Percentiles rank a stretch among this genome's conserved stretches.
Conservation (phyloP, 2,113 vertebrate species). For the Cyprinodon tularosa region DNA sequence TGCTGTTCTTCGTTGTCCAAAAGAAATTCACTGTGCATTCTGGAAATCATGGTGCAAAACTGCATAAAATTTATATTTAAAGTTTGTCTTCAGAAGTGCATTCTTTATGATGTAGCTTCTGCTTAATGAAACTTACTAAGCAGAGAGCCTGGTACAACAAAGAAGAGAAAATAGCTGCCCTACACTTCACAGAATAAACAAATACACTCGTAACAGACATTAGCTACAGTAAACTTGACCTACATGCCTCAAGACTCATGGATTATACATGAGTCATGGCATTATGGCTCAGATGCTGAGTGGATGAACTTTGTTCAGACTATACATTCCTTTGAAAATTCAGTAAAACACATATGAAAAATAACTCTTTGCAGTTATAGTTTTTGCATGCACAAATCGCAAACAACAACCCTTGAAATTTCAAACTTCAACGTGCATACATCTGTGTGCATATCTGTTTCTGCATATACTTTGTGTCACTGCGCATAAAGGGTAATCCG, state of each 20-base stretch:
- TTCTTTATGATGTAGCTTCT: background rate
- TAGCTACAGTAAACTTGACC: constrained; percentile 4
- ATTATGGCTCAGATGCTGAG: background rate
- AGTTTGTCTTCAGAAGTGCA: background rate
- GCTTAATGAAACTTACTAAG: background rate
- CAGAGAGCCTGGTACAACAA: background rate
- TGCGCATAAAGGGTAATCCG: constrained; percentile 74
- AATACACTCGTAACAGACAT: background rate
- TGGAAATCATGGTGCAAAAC: background rate
- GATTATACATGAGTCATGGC: background rate
- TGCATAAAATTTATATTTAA: background rate
- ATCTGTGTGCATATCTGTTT: constrained; percentile 12
- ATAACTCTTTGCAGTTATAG: background rate
- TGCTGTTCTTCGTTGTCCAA: constrained; percentile 1
- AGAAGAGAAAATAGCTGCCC: constrained; percentile 19
- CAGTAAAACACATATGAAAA: background rate
- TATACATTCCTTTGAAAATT: background rate
- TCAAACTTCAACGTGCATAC: background rate
- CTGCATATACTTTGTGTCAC: constrained; percentile 48
- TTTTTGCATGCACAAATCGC: background rate
- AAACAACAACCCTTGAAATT: background rate
- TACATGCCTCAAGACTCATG: background rate
- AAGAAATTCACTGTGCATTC: background rate
- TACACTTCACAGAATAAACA: background rate
- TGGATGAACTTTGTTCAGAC: background rate